These are phyloP conservation scores for Sebastolobus altivelis DNA, from an alignment of 2,797 vertebrate species.

Conservation along the genomic window DNA sequence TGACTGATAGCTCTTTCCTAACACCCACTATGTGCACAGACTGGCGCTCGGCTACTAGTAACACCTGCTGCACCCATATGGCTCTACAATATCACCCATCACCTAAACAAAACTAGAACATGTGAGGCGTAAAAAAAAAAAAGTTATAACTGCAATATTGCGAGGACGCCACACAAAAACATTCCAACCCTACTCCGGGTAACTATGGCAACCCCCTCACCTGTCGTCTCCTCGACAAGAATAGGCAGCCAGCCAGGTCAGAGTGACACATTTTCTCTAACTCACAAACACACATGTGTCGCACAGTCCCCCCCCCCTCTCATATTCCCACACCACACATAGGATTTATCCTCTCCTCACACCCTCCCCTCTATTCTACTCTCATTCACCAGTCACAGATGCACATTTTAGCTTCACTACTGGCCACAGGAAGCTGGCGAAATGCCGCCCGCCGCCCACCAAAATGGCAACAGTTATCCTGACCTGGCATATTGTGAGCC, in stretches of 20 bases:
- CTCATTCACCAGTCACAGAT: slow-evolving; percentile 45
- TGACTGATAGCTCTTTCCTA: slow-evolving; percentile 69
- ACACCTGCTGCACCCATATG: slow-evolving; percentile 80
- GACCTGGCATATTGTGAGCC: slow-evolving; percentile 85
- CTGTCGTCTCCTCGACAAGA: slow-evolving; percentile 76
- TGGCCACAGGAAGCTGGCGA: slow-evolving; percentile 70
- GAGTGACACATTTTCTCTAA: slow-evolving; percentile 76
- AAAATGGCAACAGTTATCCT: slow-evolving; percentile 83
- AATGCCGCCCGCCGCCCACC: slow-evolving; percentile 65
- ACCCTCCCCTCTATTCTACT: slow-evolving; percentile 33
- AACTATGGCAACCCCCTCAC: slow-evolving; percentile 85
- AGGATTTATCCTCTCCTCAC: slow-evolving; percentile 46
- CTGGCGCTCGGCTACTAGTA: slow-evolving; percentile 64
- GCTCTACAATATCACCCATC: slow-evolving; percentile 61
- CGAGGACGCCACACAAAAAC: slow-evolving; percentile 56
- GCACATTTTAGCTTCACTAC: slow-evolving; percentile 50
- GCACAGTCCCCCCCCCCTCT: slow-evolving; percentile 16
- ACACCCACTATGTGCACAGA: slow-evolving; percentile 55
- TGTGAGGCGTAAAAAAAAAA: slow-evolving; percentile 40
- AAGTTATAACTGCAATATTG: slow-evolving; percentile 60
- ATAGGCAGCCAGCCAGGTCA: slow-evolving; percentile 79
- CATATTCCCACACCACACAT: slow-evolving; percentile 23
- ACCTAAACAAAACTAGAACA: slow-evolving; percentile 69
- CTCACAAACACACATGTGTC: slow-evolving; percentile 60
- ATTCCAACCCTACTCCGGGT: slow-evolving; percentile 63